Base-by-base conservation (phyloP, 2,888 invertebrate genomes). In the Hoplodrina ambigua region DNA sequence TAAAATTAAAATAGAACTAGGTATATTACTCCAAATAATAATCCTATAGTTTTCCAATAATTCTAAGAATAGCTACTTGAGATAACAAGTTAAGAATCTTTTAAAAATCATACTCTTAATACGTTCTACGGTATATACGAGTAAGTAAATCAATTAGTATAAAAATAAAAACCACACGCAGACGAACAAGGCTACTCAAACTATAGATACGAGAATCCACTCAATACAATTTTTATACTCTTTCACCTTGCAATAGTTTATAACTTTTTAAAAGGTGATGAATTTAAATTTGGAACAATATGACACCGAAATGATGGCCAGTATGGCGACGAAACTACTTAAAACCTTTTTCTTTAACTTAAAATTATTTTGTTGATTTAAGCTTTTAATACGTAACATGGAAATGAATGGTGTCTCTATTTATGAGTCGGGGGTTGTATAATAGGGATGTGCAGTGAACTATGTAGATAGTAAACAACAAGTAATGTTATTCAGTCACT, bases 401-500 rank as follows among this genome's bases (percentile, higher is more conserved):
- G 0, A 13, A 41, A 41, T 46, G 4, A 17, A 46, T 1, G 17
- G 17, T 15, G 4, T 17, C 0, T 6, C 17, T 17, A 46, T 17
- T 46, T 46, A 46, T 17, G 46, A 46, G 46, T 46, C 17, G 5
- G 46, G 0, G 17, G 17, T 2, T 17, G 6, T 15, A 61, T 52
- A 37, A 55, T 41, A 69, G 50, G 30, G 41, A 61, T 58, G 41
- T 64, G 55, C 37, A 20, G 46, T 57, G 44, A 69, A 41, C 17
- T 46, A 17, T 46, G 46, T 41, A 62, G 44, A 25, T 61, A 46
- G 67, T 76, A 72, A 75, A 82, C 72, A 75, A 77, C 44, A 56
- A 62, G 61, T 78, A 69, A 78, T 74, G 58, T 76, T 72, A 74
- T 81, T 63, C 67, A 81, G 68, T 69, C 64, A 73, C 69, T 69